Percentiles rank a stretch among this genome's conserved stretches.
These are phyloP conservation scores for Falco naumanni DNA, from an alignment of 2,797 vertebrate genomes.

Conservation along the genomic window DNA sequence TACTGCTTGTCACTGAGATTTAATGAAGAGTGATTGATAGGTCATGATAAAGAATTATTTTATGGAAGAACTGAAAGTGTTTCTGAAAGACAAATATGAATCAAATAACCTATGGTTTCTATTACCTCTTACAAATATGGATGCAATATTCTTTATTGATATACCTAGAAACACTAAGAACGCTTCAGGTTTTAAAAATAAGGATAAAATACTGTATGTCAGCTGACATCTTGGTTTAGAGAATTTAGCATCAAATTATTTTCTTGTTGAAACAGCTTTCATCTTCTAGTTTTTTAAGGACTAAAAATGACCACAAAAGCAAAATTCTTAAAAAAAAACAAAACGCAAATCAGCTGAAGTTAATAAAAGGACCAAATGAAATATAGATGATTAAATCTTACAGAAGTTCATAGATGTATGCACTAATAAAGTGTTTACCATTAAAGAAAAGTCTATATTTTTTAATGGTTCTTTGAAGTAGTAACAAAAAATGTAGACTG, in stretches of 20 bases:
- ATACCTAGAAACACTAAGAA: background rate
- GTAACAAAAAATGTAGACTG: background rate
- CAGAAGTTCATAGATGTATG: background rate
- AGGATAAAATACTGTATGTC: background rate
- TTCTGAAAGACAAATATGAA: background rate
- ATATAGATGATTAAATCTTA: background rate
- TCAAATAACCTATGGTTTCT: background rate
- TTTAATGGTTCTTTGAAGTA: background rate
- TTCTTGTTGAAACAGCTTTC: background rate
- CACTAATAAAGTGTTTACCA: background rate
- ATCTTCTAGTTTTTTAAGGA: background rate
- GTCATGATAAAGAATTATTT: background rate
- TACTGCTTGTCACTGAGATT: background rate
- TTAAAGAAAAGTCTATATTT: background rate
- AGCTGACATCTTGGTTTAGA: background rate
- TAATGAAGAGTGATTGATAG: background rate
- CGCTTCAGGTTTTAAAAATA: background rate
- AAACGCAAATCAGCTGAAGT: background rate
- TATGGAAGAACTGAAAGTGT: background rate
- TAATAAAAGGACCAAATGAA: background rate
- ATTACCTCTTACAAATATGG: background rate
- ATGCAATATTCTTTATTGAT: background rate
- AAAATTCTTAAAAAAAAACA: background rate
- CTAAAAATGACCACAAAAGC: background rate
- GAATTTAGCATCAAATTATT: background rate